Percentiles rank a stretch among this genome's conserved stretches.
These are phyloP conservation scores for Lomographa bimaculata DNA, from an alignment of 2,888 invertebrate genomes.

Conservation along the genomic window DNA sequence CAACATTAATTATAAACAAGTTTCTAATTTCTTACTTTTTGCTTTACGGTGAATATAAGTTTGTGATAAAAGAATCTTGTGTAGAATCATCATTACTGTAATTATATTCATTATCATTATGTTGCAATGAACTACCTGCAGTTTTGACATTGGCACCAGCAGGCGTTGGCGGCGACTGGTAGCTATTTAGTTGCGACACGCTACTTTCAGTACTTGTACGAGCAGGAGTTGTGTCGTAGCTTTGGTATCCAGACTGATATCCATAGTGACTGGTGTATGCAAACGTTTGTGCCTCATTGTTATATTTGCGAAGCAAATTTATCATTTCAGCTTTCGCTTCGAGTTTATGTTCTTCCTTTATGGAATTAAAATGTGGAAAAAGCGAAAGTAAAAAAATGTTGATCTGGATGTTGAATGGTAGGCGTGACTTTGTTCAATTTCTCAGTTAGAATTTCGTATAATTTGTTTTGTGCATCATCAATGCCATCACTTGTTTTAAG, in stretches of 20 bases:
- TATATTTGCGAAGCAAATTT: slow-evolving; percentile 19
- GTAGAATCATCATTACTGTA: too few species aligned
- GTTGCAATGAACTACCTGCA: too few species aligned
- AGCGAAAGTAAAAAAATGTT: slow-evolving; percentile 5
- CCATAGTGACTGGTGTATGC: neutral
- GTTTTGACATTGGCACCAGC: too few species aligned
- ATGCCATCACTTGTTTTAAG: neutral
- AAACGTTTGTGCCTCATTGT: slow-evolving; percentile 6
- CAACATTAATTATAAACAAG: too few species aligned
- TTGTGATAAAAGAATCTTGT: too few species aligned
- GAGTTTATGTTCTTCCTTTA: slow-evolving; percentile 5
- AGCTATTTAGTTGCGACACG: too few species aligned
- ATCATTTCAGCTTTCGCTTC: slow-evolving; percentile 20
- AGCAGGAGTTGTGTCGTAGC: too few species aligned
- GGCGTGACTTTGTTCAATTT: neutral
- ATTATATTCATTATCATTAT: too few species aligned
- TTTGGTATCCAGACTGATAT: slow-evolving; percentile 6
- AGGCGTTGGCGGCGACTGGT: too few species aligned
- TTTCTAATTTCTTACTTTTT: too few species aligned
- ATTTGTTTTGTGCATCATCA: slow-evolving; percentile 8
- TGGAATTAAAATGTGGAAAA: slow-evolving; percentile 1
- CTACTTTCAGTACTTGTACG: too few species aligned
- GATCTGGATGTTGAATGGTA: slow-evolving; percentile 1
- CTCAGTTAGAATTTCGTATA: slow-evolving; percentile 2
- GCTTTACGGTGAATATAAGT: too few species aligned